phyloP scores from a whole-genome alignment of 2,888 invertebrate species.

The Calameuta idolon region DNA sequence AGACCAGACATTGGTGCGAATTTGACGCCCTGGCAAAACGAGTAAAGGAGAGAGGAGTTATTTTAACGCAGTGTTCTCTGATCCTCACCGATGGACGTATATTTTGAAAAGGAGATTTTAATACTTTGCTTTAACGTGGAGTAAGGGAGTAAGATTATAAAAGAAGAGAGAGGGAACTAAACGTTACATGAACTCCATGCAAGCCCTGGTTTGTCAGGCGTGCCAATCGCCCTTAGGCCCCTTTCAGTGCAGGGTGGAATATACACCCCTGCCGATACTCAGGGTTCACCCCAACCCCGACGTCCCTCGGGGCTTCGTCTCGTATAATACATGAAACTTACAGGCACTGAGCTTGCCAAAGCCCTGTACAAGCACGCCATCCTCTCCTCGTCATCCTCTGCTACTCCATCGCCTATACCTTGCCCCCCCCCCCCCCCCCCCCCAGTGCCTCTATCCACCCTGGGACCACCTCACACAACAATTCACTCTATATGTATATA shows the following conservation, averaged over 20 bases:
- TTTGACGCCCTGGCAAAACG: background rate
- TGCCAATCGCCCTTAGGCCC: conserved; percentile 63
- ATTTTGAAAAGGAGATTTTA: background rate
- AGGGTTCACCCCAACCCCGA: conserved; percentile 67
- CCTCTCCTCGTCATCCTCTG: conserved; percentile 13
- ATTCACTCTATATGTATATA: conserved; percentile 1
- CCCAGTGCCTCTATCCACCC: background rate
- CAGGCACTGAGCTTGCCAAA: conserved; percentile 45
- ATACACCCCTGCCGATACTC: conserved; percentile 60
- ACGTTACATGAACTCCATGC: background rate
- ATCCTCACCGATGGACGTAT: background rate
- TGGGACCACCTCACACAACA: background rate
- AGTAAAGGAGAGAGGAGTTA: background rate
- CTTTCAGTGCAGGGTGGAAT: conserved; percentile 67
- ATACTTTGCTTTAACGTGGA: background rate
- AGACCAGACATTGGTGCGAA: background rate
- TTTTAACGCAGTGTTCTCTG: background rate
- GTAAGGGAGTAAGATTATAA: background rate
- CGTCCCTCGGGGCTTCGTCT: conserved; percentile 55
- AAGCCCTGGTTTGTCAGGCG: background rate
- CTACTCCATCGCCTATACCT: conserved; percentile 7
- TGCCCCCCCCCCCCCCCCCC: background rate
- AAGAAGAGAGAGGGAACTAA: background rate
- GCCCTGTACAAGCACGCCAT: conserved; percentile 33
- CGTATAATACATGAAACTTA: conserved; percentile 47